phyloP scores from a whole-genome alignment of 2,113 vertebrate species.

The Oxyruncus cristatus region DNA sequence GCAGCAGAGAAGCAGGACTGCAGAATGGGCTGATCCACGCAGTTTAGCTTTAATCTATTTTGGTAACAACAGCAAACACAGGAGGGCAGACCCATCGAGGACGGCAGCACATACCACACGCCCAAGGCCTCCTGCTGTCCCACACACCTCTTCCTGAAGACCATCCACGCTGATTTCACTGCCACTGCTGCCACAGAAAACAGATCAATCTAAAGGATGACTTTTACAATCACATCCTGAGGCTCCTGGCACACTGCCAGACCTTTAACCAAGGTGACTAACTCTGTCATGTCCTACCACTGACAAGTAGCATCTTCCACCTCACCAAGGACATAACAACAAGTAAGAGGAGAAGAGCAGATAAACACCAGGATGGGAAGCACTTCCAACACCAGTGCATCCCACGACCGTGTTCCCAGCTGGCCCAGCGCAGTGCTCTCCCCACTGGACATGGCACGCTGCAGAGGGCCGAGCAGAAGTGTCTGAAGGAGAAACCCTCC shows the following conservation, averaged over 20 bases:
- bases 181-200: rapidly evolving
- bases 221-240: not conserved
- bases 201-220: not conserved
- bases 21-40: not conserved
- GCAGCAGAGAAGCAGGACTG: not conserved
- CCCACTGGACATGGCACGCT: rapidly evolving
- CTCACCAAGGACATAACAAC: rapidly evolving
- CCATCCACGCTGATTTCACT: rapidly evolving
- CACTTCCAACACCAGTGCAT: rapidly evolving
- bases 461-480: rapidly evolving
- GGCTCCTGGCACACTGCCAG: not conserved
- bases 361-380: rapidly evolving
- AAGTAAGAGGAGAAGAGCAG: not conserved
- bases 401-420: rapidly evolving
- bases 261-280: not conserved
- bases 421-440: rapidly evolving
- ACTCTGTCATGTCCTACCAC: not conserved
- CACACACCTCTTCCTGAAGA: not conserved
- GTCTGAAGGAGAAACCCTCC: rapidly evolving
- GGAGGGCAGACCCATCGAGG: not conserved
- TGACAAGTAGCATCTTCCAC: rapidly evolving
- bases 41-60: not conserved
- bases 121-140: not conserved
- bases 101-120: not conserved
- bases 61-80: not conserved